These are phyloP conservation scores for Hyperoplus lanceolatus DNA, from an alignment of 2,797 vertebrate genomes.

Conservation along the genomic window DNA sequence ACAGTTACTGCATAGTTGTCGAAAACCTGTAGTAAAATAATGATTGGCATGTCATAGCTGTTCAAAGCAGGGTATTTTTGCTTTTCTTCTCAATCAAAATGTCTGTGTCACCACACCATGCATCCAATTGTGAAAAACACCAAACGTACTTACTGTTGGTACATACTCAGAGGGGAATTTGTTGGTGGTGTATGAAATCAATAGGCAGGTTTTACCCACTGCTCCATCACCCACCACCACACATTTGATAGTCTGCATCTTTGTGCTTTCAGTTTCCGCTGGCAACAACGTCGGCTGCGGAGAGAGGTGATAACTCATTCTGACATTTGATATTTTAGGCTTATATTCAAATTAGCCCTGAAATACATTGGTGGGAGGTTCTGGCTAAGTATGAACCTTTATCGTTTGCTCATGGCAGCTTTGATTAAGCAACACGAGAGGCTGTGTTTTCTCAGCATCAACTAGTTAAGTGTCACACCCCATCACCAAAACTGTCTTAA, in stretches of 20 bases:
- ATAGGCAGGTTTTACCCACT: slow-evolving; percentile 89
- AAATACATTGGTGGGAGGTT: neutral
- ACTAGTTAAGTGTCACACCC: slow-evolving; percentile 67
- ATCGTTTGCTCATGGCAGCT: neutral
- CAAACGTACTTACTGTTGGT: slow-evolving; percentile 82
- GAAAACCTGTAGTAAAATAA: slow-evolving; percentile 78
- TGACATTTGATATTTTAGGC: neutral
- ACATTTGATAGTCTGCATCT: slow-evolving; percentile 90
- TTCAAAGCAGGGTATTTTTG: neutral
- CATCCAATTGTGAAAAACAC: neutral
- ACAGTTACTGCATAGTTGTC: slow-evolving; percentile 90
- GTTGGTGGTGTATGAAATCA: slow-evolving; percentile 90
- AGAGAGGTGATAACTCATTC: slow-evolving; percentile 14
- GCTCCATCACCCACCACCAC: slow-evolving; percentile 89
- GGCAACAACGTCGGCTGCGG: slow-evolving; percentile 42
- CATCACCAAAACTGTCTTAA: slow-evolving; percentile 40
- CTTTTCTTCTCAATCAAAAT: neutral
- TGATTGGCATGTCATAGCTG: neutral
- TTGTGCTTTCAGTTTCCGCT: slow-evolving; percentile 63
- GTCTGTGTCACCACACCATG: neutral
- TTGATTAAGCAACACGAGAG: neutral
- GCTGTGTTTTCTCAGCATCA: slow-evolving; percentile 8
- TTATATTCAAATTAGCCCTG: neutral
- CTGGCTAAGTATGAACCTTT: neutral
- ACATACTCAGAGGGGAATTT: slow-evolving; percentile 90